Base-by-base conservation (phyloP, 2,888 invertebrate genomes). In the Caenorhabditis sp. region DNA sequence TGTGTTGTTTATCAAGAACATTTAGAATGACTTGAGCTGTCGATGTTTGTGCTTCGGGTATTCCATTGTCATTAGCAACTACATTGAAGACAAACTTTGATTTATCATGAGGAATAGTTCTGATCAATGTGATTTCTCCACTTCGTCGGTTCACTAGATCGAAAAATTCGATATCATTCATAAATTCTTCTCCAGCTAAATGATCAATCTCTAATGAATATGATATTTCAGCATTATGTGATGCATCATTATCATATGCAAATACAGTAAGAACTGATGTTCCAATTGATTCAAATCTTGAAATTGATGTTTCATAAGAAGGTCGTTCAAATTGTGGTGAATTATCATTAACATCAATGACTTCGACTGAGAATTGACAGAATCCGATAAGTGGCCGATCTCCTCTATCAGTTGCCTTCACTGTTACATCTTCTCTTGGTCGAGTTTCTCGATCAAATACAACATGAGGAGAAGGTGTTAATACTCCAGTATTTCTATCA, bases 331-430 rank as follows among this genome's bases (percentile, higher is more conserved):
- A 97, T 90, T 94, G 94, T 79, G 97, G 97, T 77, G 95, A 95
- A 91, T 99, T 97, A 92, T 99, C 99, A 92, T 99, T 99, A 91
- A 95, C 96, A 91, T 99, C 97, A 85, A 95, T 95, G 89, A 97
- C 74, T 90, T 95, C 95, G 58, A 96, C 96, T 90, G 95, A 95
- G 89, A 99, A 97, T 8, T 97, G 97, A 89, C 99, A 99, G 80
- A 97, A 96, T 27, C 97, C 96, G 89, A 97, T 97, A 81, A 99
- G 89, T 0, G 95, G 95, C 0, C 97, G 96, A 88, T 95, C 95
- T n/a, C 97, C 99, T 88, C 96, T 94, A 91, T 99, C 99, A 0
- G 95, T 95, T 5, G 97, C 99, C 90, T 97, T 68, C n/a, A 88
- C 87, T 31, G 87, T 86, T 12, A 87, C 87, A 62, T 87, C 87